Evolutionary conservation across 1,140 invertebrate genomes (phyloP), one percentile per base, ranked within the genome.

Genomic region (Pentalonia nigronervosa): DNA sequence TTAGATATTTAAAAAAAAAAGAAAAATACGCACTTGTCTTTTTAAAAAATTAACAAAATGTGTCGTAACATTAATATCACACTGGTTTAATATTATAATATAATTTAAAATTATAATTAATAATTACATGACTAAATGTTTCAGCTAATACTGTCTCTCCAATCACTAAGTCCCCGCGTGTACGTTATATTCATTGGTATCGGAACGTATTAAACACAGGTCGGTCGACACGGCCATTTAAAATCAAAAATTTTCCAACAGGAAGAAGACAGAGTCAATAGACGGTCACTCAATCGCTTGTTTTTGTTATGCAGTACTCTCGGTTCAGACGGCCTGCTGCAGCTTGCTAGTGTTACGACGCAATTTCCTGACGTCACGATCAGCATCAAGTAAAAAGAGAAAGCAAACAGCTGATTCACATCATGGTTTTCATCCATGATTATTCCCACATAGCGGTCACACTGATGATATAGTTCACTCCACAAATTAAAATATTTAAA

Each of bases 91-190:
- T 53, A 83, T 56, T 41, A 45, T 41, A 56, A 90, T 89, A 90
- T 60, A 47, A 83, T 92, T 53, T 83, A 84, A 91, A 84, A 93
- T 86, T 93, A 93, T 56, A 86, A 76, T n/a, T 76, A 93, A 56
- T 93, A 93, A 56, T 93, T 86, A 93, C 91, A 93, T 93, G 91
- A 93, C 91, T 93, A 93, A 93, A 93, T 93, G 91, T 48, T 47
- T 93, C 30, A 93, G 91, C 91, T 93, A 84, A 93, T 84, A 93
- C 76, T 93, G 91, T 93, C 48, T 86, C 47, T 83, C 76, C 81
- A 93, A 50, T 93, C 81, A 86, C n/a, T 93, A 93, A 17, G 91
- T 93, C 23, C 91, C 91, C 34, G 91, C 81, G 81, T 93, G 48
- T 86, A 93, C n/a, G 30, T 30, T 67, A 41, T 25, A 81, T 14